phyloP scores from a whole-genome alignment of 2,113 vertebrate species.

The Corythaeola cristata region DNA sequence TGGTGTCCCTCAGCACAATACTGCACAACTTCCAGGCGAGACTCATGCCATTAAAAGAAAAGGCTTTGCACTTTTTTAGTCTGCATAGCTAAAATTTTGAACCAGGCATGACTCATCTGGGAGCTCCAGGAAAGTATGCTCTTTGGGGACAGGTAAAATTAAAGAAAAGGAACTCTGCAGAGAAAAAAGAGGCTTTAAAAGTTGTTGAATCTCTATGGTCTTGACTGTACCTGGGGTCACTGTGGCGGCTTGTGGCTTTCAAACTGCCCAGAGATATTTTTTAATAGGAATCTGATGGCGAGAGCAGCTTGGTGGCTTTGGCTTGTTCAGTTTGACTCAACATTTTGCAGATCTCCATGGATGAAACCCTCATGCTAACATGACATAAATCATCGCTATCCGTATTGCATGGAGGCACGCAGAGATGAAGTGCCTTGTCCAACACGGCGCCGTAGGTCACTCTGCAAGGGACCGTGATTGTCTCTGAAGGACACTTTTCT shows the following conservation, averaged over 20 bases:
- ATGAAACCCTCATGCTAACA: not conserved
- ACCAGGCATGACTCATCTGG: not conserved
- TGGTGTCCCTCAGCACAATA: constrained; percentile 33
- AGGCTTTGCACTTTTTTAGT: not conserved
- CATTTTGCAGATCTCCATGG: not conserved
- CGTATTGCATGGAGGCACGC: not conserved
- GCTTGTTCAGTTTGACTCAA: not conserved
- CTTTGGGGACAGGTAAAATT: not conserved
- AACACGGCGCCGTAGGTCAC: not conserved
- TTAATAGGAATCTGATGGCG: not conserved
- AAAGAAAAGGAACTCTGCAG: not conserved
- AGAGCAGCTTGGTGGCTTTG: not conserved
- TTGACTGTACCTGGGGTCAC: not conserved
- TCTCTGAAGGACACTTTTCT: not conserved
- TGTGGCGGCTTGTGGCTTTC: not conserved
- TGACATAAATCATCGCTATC: not conserved
- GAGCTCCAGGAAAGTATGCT: not conserved
- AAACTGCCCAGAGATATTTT: not conserved
- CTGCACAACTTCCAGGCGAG: not conserved
- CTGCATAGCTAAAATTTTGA: not conserved
- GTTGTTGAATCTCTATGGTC: not conserved
- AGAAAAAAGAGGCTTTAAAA: not conserved
- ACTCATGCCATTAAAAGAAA: not conserved
- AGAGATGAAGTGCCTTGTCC: not conserved
- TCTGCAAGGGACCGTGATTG: not conserved